phyloP scores from a whole-genome alignment of 1,140 invertebrate genomes.

The Apolygus lucorum region DNA sequence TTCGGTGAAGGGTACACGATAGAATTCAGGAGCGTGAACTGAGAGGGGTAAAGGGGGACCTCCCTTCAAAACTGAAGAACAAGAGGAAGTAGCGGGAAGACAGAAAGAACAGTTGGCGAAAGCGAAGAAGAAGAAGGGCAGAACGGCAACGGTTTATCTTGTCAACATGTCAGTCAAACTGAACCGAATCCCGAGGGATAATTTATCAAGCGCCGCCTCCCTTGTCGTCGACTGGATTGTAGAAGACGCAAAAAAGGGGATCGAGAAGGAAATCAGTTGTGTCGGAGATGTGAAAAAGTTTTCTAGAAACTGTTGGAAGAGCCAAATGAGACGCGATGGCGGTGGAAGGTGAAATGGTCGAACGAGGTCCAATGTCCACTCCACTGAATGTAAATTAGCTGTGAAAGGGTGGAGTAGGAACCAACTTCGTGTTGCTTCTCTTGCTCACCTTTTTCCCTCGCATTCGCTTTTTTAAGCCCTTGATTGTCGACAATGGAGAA shows the following conservation, averaged over 20 bases:
- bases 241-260: background rate
- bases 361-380: background rate
- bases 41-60: too few species aligned
- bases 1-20: too few species aligned
- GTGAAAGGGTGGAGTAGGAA: too few species aligned
- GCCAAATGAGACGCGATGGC: background rate
- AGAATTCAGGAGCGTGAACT: too few species aligned
- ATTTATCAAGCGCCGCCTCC: conserved; percentile 1
- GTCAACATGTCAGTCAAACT: conserved; percentile 16
- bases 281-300: background rate
- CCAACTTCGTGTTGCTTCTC: too few species aligned
- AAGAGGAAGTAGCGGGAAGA: background rate
- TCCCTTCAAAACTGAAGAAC: background rate
- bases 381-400: conserved; percentile 3
- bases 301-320: background rate
- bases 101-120: background rate
- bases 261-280: background rate
- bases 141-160: conserved; percentile 8
- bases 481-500: too few species aligned
- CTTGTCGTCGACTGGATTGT: background rate
- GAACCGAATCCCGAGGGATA: conserved; percentile 4
- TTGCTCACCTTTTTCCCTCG: too few species aligned
- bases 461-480: too few species aligned
- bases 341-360: background rate
- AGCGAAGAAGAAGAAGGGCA: background rate